Percentiles rank a stretch among this genome's conserved stretches.
Conservation (phyloP, 2,888 invertebrate genomes). For the Cheilosia soror region DNA sequence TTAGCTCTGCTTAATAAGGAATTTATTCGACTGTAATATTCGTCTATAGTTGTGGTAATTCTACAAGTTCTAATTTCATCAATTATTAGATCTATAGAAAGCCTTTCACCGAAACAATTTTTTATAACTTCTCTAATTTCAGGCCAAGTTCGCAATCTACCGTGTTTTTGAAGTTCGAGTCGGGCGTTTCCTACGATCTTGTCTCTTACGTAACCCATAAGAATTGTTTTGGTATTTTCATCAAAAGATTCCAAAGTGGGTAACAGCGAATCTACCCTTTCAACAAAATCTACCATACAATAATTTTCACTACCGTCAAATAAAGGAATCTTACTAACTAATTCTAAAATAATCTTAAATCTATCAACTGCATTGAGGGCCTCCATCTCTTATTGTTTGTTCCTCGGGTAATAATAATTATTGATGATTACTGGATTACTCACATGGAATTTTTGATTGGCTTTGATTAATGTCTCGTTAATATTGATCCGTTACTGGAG, state of each 20-base stretch:
- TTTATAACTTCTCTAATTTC: conserved; percentile 1
- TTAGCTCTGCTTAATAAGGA: conserved; percentile 5
- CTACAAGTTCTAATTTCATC: conserved; percentile 5
- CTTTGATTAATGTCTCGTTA: no score
- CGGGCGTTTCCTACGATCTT: conserved; percentile 11
- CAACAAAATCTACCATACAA: neutral
- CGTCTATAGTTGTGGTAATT: neutral
- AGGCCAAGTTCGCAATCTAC: conserved; percentile 8
- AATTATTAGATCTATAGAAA: neutral
- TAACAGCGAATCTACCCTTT: neutral
- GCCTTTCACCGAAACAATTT: neutral
- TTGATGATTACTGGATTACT: no score
- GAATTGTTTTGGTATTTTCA: neutral
- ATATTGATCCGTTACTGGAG: no score
- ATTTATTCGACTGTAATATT: conserved; percentile 1
- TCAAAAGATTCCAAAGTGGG: neutral
- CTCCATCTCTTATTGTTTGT: neutral
- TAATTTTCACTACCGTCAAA: neutral
- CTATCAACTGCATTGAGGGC: neutral
- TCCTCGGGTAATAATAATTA: no score
- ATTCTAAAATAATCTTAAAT: neutral
- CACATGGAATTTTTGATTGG: no score
- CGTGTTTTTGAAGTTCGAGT: conserved; percentile 14
- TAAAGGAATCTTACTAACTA: neutral
- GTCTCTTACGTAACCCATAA: conserved; percentile 12